Evolutionary conservation across 2,888 invertebrate species (phyloP).

Genomic region (Xanthia icteritia): DNA sequence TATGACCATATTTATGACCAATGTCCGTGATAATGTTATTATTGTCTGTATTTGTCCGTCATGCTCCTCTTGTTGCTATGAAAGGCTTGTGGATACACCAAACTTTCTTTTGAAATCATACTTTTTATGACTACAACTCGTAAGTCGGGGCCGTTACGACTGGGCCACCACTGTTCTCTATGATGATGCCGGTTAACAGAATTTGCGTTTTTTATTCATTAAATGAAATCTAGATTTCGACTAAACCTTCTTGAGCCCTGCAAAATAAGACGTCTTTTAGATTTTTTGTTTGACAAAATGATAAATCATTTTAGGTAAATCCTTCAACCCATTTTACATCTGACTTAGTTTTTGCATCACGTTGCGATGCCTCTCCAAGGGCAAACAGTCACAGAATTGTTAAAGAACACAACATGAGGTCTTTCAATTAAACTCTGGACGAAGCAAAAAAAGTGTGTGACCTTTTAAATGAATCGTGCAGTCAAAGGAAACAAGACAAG

Average conservation of each 20-base stretch:
- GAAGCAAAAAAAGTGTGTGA: constrained; percentile 55
- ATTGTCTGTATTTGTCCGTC: background rate
- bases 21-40: background rate
- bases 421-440: constrained; percentile 58
- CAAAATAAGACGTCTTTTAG: background rate
- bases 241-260: background rate
- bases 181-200: background rate
- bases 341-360: constrained; percentile 44
- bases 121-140: background rate
- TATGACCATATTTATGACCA: background rate
- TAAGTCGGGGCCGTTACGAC: too few species aligned
- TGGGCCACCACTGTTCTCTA: too few species aligned
- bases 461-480: constrained; percentile 63
- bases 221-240: background rate
- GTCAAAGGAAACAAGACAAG: constrained; percentile 47
- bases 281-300: constrained; percentile 7
- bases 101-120: background rate
- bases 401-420: constrained; percentile 64
- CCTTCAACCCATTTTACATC: constrained; percentile 20
- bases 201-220: background rate
- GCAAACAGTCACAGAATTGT: constrained; percentile 52
- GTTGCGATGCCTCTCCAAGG: constrained; percentile 44
- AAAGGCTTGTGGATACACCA: background rate
- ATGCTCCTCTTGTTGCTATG: background rate
- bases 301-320: constrained; percentile 38